phyloP scores from a whole-genome alignment of 2,113 vertebrate genomes.

The Triplophysa tibetana region DNA sequence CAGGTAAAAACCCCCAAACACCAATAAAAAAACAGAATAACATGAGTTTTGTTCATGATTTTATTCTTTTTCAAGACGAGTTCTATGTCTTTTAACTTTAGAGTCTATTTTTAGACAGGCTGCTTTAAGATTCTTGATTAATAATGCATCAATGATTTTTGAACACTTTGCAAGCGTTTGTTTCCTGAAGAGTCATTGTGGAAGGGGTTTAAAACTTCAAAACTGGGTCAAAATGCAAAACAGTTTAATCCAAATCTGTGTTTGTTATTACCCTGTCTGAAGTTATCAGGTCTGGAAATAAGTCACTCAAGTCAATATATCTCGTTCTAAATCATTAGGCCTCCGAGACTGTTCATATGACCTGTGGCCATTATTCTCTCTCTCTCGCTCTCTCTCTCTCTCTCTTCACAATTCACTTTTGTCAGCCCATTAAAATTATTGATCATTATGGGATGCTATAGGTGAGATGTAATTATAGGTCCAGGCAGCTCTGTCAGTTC shows the following conservation, averaged over 20 bases:
- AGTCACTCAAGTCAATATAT: neutral
- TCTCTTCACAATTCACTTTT: constrained; percentile 38
- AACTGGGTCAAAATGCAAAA: constrained; percentile 73
- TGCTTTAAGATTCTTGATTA: constrained; percentile 46
- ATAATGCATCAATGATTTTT: constrained; percentile 60
- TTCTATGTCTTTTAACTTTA: neutral
- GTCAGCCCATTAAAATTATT: constrained; percentile 60
- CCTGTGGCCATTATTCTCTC: constrained; percentile 7
- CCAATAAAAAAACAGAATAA: too few relatives aligned
- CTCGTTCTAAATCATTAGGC: constrained; percentile 6
- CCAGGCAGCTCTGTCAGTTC: constrained; percentile 72
- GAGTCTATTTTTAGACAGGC: neutral
- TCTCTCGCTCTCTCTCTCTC: constrained; percentile 31
- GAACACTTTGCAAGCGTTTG: neutral
- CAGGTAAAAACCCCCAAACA: too few relatives aligned
- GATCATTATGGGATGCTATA: constrained; percentile 72
- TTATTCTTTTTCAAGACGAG: too few relatives aligned
- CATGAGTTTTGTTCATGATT: too few relatives aligned
- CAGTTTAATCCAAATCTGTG: neutral
- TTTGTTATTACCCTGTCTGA: constrained; percentile 17
- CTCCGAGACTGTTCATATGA: neutral
- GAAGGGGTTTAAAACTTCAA: constrained; percentile 45
- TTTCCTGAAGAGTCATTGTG: neutral
- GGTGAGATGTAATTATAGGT: constrained; percentile 73
- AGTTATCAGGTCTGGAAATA: neutral